These are phyloP conservation scores for Tilapia sparmanii DNA, from an alignment of 2,113 vertebrate species.

Conservation along the genomic window DNA sequence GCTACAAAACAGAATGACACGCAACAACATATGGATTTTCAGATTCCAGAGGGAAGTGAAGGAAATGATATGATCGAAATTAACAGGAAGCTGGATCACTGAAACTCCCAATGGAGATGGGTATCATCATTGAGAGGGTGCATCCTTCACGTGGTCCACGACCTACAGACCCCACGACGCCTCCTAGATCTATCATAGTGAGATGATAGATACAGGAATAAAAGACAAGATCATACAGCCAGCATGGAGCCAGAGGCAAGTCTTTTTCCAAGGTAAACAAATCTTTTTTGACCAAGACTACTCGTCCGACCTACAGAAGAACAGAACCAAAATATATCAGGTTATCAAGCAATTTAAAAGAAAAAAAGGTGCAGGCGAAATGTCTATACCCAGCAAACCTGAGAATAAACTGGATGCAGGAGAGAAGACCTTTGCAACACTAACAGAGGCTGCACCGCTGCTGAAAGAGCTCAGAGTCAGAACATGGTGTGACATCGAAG, in stretches of 20 bases:
- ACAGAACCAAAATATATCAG: neutral
- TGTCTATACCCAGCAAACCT: neutral
- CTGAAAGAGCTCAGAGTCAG: neutral
- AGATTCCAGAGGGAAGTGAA: neutral
- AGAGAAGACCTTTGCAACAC: neutral
- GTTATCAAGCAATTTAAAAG: neutral
- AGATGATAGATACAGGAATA: neutral
- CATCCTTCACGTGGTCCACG: neutral
- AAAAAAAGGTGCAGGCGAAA: neutral
- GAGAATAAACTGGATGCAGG: neutral
- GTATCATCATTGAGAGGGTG: neutral
- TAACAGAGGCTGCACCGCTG: neutral
- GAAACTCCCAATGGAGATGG: neutral
- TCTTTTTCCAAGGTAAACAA: neutral
- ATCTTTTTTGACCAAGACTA: neutral
- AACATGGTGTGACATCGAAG: neutral
- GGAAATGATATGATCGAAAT: neutral
- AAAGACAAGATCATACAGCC: neutral
- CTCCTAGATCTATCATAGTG: neutral
- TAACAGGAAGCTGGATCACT: neutral
- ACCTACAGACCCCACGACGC: neutral
- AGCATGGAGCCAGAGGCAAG: neutral
- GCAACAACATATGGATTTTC: neutral
- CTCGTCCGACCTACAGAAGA: accelerated
- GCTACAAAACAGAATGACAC: neutral